A percentile compares a stretch with the other conserved stretches of the same genome.
Evolutionary conservation across 2,888 invertebrate species (phyloP).

Genomic region (Melolontha melolontha): DNA sequence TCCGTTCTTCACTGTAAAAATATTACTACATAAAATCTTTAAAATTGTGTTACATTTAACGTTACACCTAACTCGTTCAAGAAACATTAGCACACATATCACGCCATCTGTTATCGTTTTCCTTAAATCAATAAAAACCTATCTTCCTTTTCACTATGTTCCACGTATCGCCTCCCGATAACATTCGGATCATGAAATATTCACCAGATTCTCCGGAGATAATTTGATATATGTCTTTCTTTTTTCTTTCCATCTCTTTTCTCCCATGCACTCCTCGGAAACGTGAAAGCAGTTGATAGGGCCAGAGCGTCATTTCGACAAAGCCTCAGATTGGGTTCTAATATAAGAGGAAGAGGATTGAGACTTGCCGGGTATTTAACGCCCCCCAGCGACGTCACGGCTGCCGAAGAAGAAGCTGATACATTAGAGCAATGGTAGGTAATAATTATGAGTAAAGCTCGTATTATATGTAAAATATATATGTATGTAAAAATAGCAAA

Average conservation of each 20-base stretch:
- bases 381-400: conserved; percentile 73
- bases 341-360: conserved; percentile 68
- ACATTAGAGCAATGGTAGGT: conserved; percentile 65
- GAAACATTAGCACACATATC: no score
- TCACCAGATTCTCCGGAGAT: conserved; percentile 3
- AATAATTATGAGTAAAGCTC: not conserved
- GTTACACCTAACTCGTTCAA: no score
- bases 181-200: not conserved
- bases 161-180: not conserved
- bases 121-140: no score
- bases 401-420: conserved; percentile 72
- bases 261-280: not conserved
- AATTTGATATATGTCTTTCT: conserved; percentile 17
- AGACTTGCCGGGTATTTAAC: conserved; percentile 71
- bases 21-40: no score
- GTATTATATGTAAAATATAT: no score
- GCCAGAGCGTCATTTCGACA: conserved; percentile 75
- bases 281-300: conserved; percentile 69
- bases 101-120: no score
- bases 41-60: no score
- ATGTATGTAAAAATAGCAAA: no score
- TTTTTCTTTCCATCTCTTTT: not conserved
- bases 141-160: not conserved
- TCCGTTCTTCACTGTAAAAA: no score
- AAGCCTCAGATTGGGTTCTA: conserved; percentile 68